Evolutionary conservation across 2,797 vertebrate species (phyloP).

Genomic region (Bovichtus diacanthus): DNA sequence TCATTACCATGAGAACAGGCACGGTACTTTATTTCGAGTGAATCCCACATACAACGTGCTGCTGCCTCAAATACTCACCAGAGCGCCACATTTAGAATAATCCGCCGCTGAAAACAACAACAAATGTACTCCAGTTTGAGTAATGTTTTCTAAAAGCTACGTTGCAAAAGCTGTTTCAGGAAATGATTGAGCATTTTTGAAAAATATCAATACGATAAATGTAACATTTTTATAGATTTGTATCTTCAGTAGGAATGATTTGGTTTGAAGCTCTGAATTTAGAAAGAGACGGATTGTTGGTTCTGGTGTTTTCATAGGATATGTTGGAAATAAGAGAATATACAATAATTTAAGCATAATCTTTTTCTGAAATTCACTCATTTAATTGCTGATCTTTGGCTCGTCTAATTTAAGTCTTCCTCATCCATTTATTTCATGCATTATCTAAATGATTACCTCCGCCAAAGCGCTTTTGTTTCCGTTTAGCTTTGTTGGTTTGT

Average conservation of each 20-base stretch:
- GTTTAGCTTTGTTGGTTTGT: too few relatives aligned
- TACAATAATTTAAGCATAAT: neutral
- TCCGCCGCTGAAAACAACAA: neutral
- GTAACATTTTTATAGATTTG: neutral
- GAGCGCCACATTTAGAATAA: neutral
- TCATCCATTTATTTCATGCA: neutral
- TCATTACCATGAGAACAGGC: neutral
- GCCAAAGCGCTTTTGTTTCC: too few relatives aligned
- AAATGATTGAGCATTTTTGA: neutral
- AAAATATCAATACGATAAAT: neutral
- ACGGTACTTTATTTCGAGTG: neutral
- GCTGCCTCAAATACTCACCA: neutral
- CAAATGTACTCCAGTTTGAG: neutral
- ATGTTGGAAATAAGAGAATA: neutral
- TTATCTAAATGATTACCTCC: neutral
- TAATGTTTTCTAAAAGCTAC: neutral
- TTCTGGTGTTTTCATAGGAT: neutral
- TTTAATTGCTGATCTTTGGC: neutral
- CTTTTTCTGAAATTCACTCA: neutral
- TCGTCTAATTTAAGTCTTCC: neutral
- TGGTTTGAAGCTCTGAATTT: neutral
- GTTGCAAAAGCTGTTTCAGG: neutral
- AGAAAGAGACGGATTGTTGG: neutral
- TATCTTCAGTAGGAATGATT: neutral
- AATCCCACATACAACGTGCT: neutral